Evolutionary conservation across 2,113 vertebrate genomes (phyloP), one percentile per base, ranked within the genome.

Genomic region (Anolis sagrei): DNA sequence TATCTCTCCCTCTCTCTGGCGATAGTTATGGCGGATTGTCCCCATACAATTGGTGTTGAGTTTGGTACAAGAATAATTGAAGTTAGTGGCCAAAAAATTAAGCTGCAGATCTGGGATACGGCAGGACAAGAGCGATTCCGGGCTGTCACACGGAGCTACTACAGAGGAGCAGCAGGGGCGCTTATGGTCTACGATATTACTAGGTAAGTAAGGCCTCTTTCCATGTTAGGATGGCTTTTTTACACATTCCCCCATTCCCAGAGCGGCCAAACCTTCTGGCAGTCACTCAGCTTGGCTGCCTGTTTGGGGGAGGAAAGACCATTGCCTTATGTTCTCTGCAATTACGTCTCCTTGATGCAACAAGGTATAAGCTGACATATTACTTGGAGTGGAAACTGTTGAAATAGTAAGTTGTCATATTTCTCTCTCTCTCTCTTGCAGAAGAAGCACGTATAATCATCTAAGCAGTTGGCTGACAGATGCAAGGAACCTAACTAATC

Each of bases 181-280:
- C 98, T 99, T 86, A 99, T 99, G 98, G 98, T 99, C 91, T 99
- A 99, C 5, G 98, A 99, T 95, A 99, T 99, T 89, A 99, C 98
- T 95, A 99, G 98, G 98, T 99, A 95, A 95, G 96, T 44, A 44
- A 44, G 39, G 39, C 39, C 5, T 13, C 11, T 21, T 13, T 54
- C 51, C 14, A 54, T 54, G 10, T 14, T 54, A 54, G 9, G 51
- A 54, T 54, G 51, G 5, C 51, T 54, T 9, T 54, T 54, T 2
- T 44, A 5, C 39, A 44, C n/a, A n/a, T n/a, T n/a, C n/a, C n/a
- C n/a, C n/a, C n/a, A n/a, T n/a, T n/a, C n/a, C n/a, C n/a, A n/a
- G n/a, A n/a, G n/a, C n/a, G n/a, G n/a, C n/a, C n/a, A 72, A 3
- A 32, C 51, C 0, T 0, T 79, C 27, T 34, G 25, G 7, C 19